phyloP scores from a whole-genome alignment of 2,797 vertebrate genomes.

The Momotus momota region DNA sequence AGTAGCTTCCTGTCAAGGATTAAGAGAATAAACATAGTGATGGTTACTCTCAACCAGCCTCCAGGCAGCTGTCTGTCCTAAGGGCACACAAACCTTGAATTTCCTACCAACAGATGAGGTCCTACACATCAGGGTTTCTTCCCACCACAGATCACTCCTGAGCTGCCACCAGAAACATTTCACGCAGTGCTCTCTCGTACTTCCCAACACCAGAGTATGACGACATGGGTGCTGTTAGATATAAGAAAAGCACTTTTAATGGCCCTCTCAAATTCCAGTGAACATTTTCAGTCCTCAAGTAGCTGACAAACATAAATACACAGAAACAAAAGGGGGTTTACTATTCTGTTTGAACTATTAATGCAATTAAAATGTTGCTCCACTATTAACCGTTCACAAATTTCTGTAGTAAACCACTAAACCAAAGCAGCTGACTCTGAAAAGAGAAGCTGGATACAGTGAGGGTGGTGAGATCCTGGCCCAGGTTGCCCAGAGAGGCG shows the following conservation, averaged over 20 bases:
- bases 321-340: not conserved
- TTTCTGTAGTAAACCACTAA: not conserved
- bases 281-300: not conserved
- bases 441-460: not conserved
- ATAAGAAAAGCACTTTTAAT: not conserved
- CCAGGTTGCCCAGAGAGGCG: not conserved
- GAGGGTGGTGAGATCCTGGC: not conserved
- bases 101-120: not conserved
- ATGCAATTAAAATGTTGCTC: not conserved
- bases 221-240: not conserved
- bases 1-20: not conserved
- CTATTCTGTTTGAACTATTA: not conserved
- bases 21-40: not conserved
- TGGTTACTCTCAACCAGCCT: not conserved
- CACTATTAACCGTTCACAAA: not conserved
- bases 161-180: not conserved
- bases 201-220: not conserved
- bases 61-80: not conserved
- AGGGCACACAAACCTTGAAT: not conserved
- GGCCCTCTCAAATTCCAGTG: not conserved
- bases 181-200: not conserved
- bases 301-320: not conserved
- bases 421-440: not conserved
- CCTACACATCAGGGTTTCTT: not conserved
- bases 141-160: rapidly evolving